Percentiles rank a stretch among this genome's conserved stretches.
Conservation (phyloP, 2,888 invertebrate species). For the Fragum fragum region DNA sequence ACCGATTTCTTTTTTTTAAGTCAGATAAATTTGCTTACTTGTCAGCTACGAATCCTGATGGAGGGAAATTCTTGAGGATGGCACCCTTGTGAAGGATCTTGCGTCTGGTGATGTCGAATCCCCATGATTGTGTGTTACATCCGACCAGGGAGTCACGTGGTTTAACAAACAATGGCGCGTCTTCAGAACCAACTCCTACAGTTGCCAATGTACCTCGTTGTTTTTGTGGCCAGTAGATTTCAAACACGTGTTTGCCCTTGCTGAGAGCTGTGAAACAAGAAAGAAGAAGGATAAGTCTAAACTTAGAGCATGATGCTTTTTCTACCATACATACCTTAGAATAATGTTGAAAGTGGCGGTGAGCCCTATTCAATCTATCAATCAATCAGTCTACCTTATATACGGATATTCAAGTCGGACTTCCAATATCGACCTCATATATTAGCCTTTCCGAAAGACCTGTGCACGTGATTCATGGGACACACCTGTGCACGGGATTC, state of each 20-base stretch:
- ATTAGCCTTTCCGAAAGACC: no score
- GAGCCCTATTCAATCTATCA: no score
- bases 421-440: no score
- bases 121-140: constrained; percentile 53
- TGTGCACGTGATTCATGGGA: no score
- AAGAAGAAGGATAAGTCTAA: no score
- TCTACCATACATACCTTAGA: no score
- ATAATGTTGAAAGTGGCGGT: no score
- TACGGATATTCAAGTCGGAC: no score
- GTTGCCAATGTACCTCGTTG: constrained; percentile 50
- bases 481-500: no score
- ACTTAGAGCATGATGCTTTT: no score
- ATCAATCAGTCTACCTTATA: no score
- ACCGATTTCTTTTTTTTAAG: no score
- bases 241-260: constrained; percentile 66
- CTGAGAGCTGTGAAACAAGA: constrained; percentile 57
- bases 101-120: constrained; percentile 56
- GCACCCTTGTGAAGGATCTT: constrained; percentile 55
- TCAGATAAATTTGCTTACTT: constrained; percentile 57
- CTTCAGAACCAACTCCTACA: constrained; percentile 58
- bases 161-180: constrained; percentile 59
- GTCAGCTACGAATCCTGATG: constrained; percentile 45
- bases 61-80: constrained; percentile 45
- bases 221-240: constrained; percentile 52
- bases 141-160: constrained; percentile 64